Evolutionary conservation across 1,140 invertebrate genomes (phyloP), one percentile per base, ranked within the genome.

Genomic region (Neotoxoptera formosana): DNA sequence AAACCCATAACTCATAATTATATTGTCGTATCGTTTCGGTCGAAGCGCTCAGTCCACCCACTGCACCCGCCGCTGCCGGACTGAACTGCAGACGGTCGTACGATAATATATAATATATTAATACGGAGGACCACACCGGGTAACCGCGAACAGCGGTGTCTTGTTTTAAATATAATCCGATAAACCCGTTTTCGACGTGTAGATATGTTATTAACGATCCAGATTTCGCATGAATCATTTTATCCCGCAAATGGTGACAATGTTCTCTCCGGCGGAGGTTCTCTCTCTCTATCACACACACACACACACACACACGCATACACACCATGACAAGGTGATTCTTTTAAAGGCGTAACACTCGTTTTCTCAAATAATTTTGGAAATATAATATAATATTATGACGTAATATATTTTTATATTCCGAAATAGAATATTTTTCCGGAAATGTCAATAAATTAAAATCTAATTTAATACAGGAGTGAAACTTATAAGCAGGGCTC

Each of bases 211-310:
- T 89, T 89, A 89, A 89, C 87, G 34, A 53, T 53, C 48, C n/a
- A 89, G 87, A 51, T 89, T 89, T 53, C 87, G 7, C 86, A 88
- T 88, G 87, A 53, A 89, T 89, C 47, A 89, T 51, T 34, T 87
- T 48, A 48, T 9, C 60, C 30, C 30, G 3, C 0, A 67, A n/a
- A 67, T 67, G 60, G 30, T 76, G 30, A n/a, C 60, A n/a, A n/a
- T 76, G 6, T 89, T 53, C 51, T 53, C 51, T 11, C 9, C 48
- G 17, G n/a, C 11, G 4, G 1, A 1, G 7, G 2, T 36, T 36
- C 34, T 83, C 76, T 83, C 20, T 4, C 3, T 83, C 34, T 36
- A 7, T 60, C 56, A 1, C 25, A 4, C 56, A 51, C 51, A 9
- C 56, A 60, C 8, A 21, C 20, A 7, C 34, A 47, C 45, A 60